Evolutionary conservation across 2,888 invertebrate genomes (phyloP).

Genomic region (Orthosia gracilis): DNA sequence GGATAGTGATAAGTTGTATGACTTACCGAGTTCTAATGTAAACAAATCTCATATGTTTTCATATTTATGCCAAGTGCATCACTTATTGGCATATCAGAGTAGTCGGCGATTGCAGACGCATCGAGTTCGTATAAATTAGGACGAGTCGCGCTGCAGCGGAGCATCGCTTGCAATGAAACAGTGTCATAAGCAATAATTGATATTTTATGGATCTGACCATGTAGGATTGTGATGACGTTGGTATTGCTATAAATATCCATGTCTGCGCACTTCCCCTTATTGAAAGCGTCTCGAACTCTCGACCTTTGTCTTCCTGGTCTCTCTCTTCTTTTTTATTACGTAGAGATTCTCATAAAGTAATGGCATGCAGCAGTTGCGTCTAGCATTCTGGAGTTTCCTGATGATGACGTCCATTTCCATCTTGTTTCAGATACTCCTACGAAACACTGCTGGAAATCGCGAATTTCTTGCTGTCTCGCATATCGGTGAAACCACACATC

Average conservation of each 20-base stretch:
- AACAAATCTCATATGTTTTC: conserved; percentile 15
- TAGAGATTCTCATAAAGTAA: background rate
- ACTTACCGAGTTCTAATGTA: background rate
- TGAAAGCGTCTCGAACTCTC: background rate
- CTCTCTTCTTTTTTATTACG: background rate
- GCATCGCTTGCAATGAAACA: conserved; percentile 18
- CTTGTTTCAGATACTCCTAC: conserved; percentile 94
- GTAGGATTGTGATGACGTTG: background rate
- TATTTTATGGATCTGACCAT: conserved; percentile 10
- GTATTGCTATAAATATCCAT: background rate
- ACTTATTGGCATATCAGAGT: conserved; percentile 23
- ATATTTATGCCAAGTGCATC: conserved; percentile 29
- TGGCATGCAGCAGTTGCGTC: background rate
- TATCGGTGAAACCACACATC: conserved; percentile 94
- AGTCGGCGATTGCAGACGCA: conserved; percentile 22
- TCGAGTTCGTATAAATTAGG: conserved; percentile 59
- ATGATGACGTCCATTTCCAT: conserved; percentile 5
- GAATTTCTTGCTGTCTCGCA: conserved; percentile 93
- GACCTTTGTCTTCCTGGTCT: background rate
- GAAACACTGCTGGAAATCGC: conserved; percentile 95
- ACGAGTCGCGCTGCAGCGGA: conserved; percentile 40
- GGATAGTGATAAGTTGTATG: background rate
- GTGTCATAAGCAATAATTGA: conserved; percentile 21
- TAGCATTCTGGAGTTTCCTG: background rate
- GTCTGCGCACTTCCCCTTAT: background rate